phyloP scores from a whole-genome alignment of 2,888 invertebrate genomes.

The Heliconius hortense region DNA sequence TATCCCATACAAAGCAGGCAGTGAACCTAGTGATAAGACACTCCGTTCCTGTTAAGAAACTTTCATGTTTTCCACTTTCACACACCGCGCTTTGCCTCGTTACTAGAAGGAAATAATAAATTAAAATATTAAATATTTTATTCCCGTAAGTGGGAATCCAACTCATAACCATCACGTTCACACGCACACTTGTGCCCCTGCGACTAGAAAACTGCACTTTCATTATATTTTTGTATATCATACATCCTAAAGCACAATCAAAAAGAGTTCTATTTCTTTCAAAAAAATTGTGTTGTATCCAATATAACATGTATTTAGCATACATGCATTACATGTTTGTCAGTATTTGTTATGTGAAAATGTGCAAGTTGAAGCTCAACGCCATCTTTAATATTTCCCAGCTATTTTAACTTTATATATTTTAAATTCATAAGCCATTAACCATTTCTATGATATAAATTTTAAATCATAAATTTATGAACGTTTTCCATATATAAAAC shows the following conservation, averaged over 20 bases:
- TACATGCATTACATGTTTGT: no score
- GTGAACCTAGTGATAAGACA: no score
- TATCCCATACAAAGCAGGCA: no score
- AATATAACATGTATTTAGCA: no score
- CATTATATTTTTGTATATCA: background rate
- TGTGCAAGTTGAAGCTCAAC: no score
- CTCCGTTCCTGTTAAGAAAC: no score
- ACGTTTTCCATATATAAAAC: conserved; percentile 17
- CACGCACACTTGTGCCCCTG: background rate
- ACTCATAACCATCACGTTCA: background rate
- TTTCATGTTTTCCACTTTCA: no score
- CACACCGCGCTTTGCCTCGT: no score
- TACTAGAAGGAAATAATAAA: no score
- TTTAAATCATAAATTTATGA: conserved; percentile 6
- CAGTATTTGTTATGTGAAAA: background rate
- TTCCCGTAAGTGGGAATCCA: no score
- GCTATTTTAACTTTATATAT: background rate
- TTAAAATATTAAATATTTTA: no score
- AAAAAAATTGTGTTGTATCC: background rate
- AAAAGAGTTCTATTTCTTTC: background rate
- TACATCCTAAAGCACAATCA: background rate
- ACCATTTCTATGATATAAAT: background rate
- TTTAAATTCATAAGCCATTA: background rate
- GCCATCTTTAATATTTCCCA: background rate
- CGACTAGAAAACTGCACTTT: background rate